A percentile compares a stretch with the other conserved stretches of the same genome.
These are phyloP conservation scores for Polyergus mexicanus DNA, from an alignment of 1,140 invertebrate species.

Conservation along the genomic window DNA sequence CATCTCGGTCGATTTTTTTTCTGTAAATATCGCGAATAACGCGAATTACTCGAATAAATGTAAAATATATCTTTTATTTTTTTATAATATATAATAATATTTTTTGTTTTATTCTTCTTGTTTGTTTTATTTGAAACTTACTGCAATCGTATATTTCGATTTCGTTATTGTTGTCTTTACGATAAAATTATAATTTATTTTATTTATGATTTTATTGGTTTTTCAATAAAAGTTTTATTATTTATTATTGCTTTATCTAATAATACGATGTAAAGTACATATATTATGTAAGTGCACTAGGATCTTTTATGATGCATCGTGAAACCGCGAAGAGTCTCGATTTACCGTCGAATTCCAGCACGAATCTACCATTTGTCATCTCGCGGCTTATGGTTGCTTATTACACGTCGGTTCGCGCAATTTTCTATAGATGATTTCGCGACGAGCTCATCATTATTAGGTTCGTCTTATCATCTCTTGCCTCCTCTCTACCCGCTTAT, in stretches of 20 bases:
- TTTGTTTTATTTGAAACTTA: neutral
- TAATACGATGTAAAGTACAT: neutral
- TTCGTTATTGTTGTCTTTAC: neutral
- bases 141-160: neutral
- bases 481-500: neutral
- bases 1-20: neutral
- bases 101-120: neutral
- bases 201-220: neutral
- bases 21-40: neutral
- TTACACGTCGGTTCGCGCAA: neutral
- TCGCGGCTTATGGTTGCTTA: slow-evolving; percentile 26
- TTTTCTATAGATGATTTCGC: slow-evolving; percentile 8
- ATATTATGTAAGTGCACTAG: neutral
- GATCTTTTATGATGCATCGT: neutral
- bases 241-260: no score
- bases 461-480: neutral
- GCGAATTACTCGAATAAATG: neutral
- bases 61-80: neutral
- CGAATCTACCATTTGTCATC: neutral
- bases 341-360: slow-evolving; percentile 3
- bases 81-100: neutral
- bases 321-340: neutral
- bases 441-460: slow-evolving; percentile 6
- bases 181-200: neutral
- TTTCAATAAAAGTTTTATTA: no score